These are phyloP conservation scores for Armadillidium nasatum DNA, from an alignment of 1,140 invertebrate species.

Conservation along the genomic window DNA sequence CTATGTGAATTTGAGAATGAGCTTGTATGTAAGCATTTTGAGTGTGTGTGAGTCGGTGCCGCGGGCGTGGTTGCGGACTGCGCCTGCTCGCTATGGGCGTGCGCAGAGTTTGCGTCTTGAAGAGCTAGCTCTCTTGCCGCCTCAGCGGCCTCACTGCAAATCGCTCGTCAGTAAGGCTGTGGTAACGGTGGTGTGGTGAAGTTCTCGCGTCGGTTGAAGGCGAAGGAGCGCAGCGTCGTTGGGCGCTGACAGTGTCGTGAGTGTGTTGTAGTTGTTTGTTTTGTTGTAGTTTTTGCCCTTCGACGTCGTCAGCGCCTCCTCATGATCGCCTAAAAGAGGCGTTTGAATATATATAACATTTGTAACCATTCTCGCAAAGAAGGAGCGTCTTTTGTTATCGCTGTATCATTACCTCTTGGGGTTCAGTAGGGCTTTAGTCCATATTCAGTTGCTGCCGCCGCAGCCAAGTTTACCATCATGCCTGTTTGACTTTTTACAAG, in stretches of 20 bases:
- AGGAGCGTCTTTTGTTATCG: too few species aligned
- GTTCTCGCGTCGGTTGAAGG: background rate
- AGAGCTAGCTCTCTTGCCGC: too few species aligned
- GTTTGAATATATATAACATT: too few species aligned
- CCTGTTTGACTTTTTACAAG: too few species aligned
- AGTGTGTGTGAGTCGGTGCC: slow-evolving; percentile 1
- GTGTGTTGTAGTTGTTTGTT: background rate
- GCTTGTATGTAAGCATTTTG: background rate
- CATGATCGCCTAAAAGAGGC: background rate
- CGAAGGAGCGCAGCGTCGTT: slow-evolving; percentile 3
- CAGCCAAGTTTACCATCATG: background rate
- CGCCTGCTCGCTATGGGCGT: slow-evolving; percentile 3
- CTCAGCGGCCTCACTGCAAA: background rate
- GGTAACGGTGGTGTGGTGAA: background rate
- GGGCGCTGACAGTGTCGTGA: background rate
- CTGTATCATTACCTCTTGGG: too few species aligned
- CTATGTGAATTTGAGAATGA: background rate
- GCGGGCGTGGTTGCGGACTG: slow-evolving; percentile 8
- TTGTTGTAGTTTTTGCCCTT: too few species aligned
- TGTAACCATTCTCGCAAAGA: too few species aligned
- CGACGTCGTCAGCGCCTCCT: background rate
- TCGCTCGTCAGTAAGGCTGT: background rate
- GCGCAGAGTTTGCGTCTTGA: background rate
- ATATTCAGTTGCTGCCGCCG: background rate
- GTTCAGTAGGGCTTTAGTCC: background rate